A percentile compares a stretch with the other conserved stretches of the same genome.
Evolutionary conservation across 2,888 invertebrate species (phyloP).

Genomic region (Andrena minutula): DNA sequence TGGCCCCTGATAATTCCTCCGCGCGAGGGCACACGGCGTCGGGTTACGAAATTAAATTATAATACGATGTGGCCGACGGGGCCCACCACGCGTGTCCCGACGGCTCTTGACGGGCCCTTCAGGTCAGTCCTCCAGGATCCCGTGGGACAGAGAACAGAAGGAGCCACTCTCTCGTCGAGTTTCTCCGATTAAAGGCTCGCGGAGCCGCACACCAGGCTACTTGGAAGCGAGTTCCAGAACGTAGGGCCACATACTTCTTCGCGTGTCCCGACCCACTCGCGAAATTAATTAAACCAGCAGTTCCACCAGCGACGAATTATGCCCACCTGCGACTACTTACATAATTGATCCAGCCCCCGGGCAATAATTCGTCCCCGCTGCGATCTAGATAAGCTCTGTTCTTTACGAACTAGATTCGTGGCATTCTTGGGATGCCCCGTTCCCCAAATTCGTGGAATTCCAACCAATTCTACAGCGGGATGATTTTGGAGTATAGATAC

Average conservation of each 20-base stretch:
- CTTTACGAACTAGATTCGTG: constrained; percentile 55
- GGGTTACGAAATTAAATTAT: constrained; percentile 81
- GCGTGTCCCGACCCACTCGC: background rate
- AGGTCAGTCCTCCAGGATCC: constrained; percentile 55
- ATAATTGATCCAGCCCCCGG: constrained; percentile 47
- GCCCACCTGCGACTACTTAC: constrained; percentile 44
- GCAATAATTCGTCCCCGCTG: constrained; percentile 42
- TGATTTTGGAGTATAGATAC: background rate
- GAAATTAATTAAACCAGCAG: constrained; percentile 47
- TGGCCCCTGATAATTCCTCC: constrained; percentile 60
- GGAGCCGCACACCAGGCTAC: no score
- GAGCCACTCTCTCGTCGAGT: background rate
- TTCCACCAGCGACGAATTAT: constrained; percentile 55
- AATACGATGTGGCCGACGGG: constrained; percentile 68
- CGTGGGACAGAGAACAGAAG: constrained; percentile 43
- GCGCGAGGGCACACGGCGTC: constrained; percentile 67
- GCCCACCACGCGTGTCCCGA: constrained; percentile 49
- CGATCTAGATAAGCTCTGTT: constrained; percentile 52
- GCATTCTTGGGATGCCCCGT: constrained; percentile 46
- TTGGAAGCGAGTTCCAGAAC: no score
- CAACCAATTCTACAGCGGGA: background rate
- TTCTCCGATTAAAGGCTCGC: background rate
- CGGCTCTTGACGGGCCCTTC: constrained; percentile 59
- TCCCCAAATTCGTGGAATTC: constrained; percentile 46
- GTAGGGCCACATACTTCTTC: no score